Base-by-base conservation (phyloP, 2,888 invertebrate species). In the Xanthorhoe designata region DNA sequence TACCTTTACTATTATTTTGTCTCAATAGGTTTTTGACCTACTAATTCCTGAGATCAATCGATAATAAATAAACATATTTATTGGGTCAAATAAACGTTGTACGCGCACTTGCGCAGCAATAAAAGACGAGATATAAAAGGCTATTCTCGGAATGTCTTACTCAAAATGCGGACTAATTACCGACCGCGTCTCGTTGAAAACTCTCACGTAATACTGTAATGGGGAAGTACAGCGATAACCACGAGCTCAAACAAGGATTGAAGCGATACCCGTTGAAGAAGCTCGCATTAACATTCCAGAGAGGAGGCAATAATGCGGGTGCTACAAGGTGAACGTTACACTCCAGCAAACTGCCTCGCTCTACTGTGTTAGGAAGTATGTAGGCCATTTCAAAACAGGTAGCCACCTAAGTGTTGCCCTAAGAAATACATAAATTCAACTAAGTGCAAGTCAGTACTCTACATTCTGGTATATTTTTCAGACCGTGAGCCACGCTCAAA, bases 291-390 rank as follows among this genome's bases (percentile, higher is more conserved):
- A 86, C 81, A 87, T 88, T 86, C 85, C 79, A 69, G 72, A 74
- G 81, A 78, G 78, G 76, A 78, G 79, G 86, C 81, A 85, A 85
- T 86, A 87, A 87, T 83, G 85, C 84, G 83, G 85, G 86, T 81
- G 81, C 86, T 84, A 85, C 80, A 86, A 78, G 79, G 80, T 79
- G 78, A 84, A 80, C 82, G 79, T 84, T 86, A 83, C 80, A 82
- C 83, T 86, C 77, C 78, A 83, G 84, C 81, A 85, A 87, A 87
- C 82, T 79, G 79, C 80, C 75, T 76, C 73, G 74, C 75, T 71
- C 75, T 79, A 59, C 70, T 62, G 62, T 67, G 69, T 68, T 68
- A 70, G 80, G 81, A 83, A 84, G 76, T 71, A 74, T 71, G 71
- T 79, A 70, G 68, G 68, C 66, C 66, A 68, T 71, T 71, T 63